Percentiles rank a stretch among this genome's conserved stretches.
Conservation (phyloP, 2,888 invertebrate genomes). For the Caenorhabditis sp. region DNA sequence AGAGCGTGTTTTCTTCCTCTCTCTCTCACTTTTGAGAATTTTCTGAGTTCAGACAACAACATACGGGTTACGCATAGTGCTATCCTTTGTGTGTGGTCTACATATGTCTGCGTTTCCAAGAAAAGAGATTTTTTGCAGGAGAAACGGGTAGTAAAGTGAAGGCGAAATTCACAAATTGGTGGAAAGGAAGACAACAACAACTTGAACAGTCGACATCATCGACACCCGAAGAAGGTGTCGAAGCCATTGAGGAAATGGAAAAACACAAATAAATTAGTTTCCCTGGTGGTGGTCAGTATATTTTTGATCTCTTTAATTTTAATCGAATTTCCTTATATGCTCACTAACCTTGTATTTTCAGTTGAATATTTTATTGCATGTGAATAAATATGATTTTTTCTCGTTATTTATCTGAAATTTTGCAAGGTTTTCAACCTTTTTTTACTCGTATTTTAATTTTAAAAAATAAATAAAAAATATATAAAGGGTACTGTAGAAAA, state of each 20-base stretch:
- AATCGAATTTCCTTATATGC: not conserved
- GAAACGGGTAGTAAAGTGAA: conserved; percentile 57
- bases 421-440: too few relatives aligned
- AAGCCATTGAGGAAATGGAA: conserved; percentile 20
- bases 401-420: too few relatives aligned
- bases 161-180: conserved; percentile 59
- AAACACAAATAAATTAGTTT: not conserved
- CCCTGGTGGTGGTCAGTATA: not conserved
- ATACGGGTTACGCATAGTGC: too few relatives aligned
- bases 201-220: not conserved
- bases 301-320: not conserved
- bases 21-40: too few relatives aligned
- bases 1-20: too few relatives aligned
- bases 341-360: not conserved
- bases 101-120: too few relatives aligned
- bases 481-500: too few relatives aligned
- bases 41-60: too few relatives aligned
- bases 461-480: too few relatives aligned
- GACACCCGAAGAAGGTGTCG: conserved; percentile 17
- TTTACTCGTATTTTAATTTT: too few relatives aligned
- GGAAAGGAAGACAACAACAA: conserved; percentile 30
- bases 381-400: not conserved
- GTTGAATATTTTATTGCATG: conserved; percentile 7
- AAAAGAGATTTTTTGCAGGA: conserved; percentile 20
- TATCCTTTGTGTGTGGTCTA: too few relatives aligned